Base-by-base conservation (phyloP, 2,888 invertebrate genomes). In the Linyphia triangularis region DNA sequence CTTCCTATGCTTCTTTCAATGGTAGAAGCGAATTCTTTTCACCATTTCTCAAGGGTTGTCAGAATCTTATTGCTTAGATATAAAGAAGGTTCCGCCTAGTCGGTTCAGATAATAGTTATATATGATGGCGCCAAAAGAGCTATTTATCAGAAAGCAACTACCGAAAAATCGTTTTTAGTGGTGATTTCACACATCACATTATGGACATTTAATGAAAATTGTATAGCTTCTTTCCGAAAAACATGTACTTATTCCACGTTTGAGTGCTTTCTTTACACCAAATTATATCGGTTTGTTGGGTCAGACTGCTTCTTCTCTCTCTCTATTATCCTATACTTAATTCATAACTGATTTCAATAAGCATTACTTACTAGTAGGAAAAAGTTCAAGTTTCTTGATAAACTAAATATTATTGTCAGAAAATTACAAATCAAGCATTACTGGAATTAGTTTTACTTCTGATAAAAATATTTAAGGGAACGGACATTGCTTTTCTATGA, bases 81-180 rank as follows among this genome's bases (percentile, higher is more conserved):
- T 82, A 82, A 82, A 82, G 81, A 82, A 82, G 69, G 81, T 61
- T 57, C 70, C 81, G 59, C 37, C 40, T 40, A 82, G 69, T 33
- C 70, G 69, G 69, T 43, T 70, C 59, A 28, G 81, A 82, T 70
- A 82, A 82, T 82, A 82, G 81, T 82, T 82, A 82, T 82, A 82
- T 82, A 82, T 82, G 40, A 70, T 70, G 81, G 81, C 81, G 81
- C 81, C 81, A 61, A 82, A 82, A 82, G 81, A 70, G 81, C 70
- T 72, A 82, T 82, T 82, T 70, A 82, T 82, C 81, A 82, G 70
- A 70, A 57, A 82, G 33, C 57, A 70, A 37, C 69, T 57, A 51
- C 26, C 61, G 63, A 40, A 77, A 77, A 43, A 43, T 43, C 28
- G 40, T 19, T 65, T 26, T 43, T 40, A 65, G 40, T 77, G 61